Percentiles rank a stretch among this genome's conserved stretches.
Conservation (phyloP, 2,113 vertebrate genomes). For the Pomatostomus ruficeps region DNA sequence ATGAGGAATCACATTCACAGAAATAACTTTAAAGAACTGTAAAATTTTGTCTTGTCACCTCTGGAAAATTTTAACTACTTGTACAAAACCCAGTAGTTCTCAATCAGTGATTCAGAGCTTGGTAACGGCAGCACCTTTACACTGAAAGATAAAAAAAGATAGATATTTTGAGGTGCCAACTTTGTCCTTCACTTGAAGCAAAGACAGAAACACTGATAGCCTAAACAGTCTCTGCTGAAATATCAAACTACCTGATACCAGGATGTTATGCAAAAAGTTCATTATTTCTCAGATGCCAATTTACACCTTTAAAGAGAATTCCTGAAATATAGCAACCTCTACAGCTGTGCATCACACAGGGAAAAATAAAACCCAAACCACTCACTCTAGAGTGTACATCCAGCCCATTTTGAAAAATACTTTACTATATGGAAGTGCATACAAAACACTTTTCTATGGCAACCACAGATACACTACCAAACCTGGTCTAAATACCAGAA, state of each 20-base stretch:
- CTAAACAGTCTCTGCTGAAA: background rate
- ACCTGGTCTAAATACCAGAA: background rate
- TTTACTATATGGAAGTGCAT: accelerated
- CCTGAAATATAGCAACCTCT: background rate
- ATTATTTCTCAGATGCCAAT: background rate
- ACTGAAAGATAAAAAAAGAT: background rate
- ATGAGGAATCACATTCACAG: background rate
- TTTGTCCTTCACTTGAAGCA: background rate
- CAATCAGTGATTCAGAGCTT: background rate
- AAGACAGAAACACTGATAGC: background rate
- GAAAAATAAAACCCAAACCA: accelerated
- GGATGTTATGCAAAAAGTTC: background rate
- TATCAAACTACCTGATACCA: background rate
- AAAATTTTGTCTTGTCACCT: background rate
- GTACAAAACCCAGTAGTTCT: background rate
- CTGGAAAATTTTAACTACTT: background rate
- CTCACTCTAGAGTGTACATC: background rate
- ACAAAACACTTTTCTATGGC: background rate
- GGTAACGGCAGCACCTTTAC: background rate
- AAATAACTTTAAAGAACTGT: background rate
- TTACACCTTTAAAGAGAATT: background rate
- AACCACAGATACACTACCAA: background rate
- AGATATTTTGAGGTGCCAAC: background rate
- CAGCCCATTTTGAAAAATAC: background rate
- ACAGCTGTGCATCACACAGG: background rate